A percentile compares a stretch with the other conserved stretches of the same genome.
Evolutionary conservation across 2,797 vertebrate genomes (phyloP).

Genomic region (Pantherophis alleghaniensis): DNA sequence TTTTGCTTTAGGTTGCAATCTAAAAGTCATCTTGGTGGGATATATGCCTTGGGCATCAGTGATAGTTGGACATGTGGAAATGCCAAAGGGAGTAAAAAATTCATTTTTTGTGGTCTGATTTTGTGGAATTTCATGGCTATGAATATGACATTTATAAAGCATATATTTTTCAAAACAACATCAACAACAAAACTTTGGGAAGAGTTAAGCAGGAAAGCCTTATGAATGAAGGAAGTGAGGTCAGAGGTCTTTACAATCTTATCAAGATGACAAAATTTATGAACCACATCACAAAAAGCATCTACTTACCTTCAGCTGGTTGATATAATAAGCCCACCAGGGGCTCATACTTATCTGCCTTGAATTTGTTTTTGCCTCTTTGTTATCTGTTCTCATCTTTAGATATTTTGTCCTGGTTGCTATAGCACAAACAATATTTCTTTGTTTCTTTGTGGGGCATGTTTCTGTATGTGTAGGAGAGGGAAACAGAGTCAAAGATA

Average conservation of each 20-base stretch:
- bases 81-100: not conserved
- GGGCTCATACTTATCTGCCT: slow-evolving; percentile 79
- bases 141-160: slow-evolving; percentile 20
- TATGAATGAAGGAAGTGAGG: slow-evolving; percentile 81
- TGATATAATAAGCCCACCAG: slow-evolving; percentile 90
- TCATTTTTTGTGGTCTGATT: slow-evolving; percentile 26
- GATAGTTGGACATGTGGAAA: not conserved
- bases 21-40: not conserved
- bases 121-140: not conserved
- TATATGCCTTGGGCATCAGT: not conserved
- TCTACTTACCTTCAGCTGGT: slow-evolving; percentile 82
- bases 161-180: slow-evolving; percentile 34
- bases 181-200: slow-evolving; percentile 40
- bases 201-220: slow-evolving; percentile 68
- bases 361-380: slow-evolving; percentile 79
- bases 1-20: not conserved
- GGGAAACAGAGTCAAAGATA: slow-evolving; percentile 55
- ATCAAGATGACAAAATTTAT: slow-evolving; percentile 91
- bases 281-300: slow-evolving; percentile 79
- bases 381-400: slow-evolving; percentile 77
- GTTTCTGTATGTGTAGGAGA: not conserved
- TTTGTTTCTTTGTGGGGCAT: not conserved
- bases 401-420: slow-evolving; percentile 69
- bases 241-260: slow-evolving; percentile 84
- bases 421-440: slow-evolving; percentile 69